phyloP scores from a whole-genome alignment of 2,888 invertebrate species.

The Myopa tessellatipennis region DNA sequence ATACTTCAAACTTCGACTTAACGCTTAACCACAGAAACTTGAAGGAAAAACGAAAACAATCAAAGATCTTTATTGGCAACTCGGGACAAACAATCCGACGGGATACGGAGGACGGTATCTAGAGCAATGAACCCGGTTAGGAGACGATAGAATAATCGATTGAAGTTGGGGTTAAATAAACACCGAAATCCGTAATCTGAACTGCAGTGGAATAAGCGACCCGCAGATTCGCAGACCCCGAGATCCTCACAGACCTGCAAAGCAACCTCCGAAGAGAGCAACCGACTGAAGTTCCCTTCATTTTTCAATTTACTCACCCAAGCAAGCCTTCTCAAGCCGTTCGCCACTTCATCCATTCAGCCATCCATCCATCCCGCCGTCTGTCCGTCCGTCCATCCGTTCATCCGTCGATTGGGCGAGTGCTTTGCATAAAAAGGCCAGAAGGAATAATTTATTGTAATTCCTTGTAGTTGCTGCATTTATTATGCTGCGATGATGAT shows the following conservation, averaged over 20 bases:
- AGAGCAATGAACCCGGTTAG: too few relatives aligned
- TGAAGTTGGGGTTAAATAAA: too few relatives aligned
- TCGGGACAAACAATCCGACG: not conserved
- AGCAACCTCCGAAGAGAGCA: too few relatives aligned
- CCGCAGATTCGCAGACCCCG: too few relatives aligned
- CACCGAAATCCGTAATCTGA: not conserved
- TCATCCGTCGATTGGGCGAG: conserved; percentile 2
- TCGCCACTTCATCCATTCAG: not conserved
- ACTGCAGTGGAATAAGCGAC: not conserved
- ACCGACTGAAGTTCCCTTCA: not conserved
- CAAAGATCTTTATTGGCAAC: not conserved
- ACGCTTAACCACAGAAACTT: too few relatives aligned
- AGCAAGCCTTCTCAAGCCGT: not conserved
- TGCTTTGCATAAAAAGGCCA: conserved; percentile 58
- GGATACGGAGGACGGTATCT: not conserved
- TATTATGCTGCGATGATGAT: conserved; percentile 56
- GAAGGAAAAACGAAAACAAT: too few relatives aligned
- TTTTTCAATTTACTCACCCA: not conserved
- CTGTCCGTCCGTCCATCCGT: not conserved
- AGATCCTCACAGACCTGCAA: too few relatives aligned
- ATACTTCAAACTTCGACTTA: too few relatives aligned
- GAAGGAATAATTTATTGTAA: conserved; percentile 62
- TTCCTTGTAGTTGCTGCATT: conserved; percentile 51
- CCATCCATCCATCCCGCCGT: not conserved
- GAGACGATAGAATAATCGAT: too few relatives aligned